These are phyloP conservation scores for Peromyscus eremicus DNA, from an alignment of 2,797 vertebrate species.

Conservation along the genomic window DNA sequence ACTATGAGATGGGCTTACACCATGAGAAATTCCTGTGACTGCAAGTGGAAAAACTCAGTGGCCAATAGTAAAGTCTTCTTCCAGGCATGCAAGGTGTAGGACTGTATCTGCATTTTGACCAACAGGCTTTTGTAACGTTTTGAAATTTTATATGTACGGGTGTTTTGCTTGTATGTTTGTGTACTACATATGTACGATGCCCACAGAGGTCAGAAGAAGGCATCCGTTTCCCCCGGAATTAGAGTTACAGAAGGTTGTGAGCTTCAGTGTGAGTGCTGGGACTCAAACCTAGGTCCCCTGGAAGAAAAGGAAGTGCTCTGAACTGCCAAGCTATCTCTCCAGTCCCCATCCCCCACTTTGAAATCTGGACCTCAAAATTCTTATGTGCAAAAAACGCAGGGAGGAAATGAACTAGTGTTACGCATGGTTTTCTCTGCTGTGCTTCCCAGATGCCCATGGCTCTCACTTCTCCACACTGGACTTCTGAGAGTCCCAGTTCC, in stretches of 20 bases:
- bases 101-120: not conserved
- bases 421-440: not conserved
- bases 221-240: not conserved
- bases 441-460: not conserved
- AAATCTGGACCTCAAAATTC: not conserved
- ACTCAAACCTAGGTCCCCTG: not conserved
- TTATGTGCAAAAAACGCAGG: not conserved
- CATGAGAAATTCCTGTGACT: not conserved
- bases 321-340: not conserved
- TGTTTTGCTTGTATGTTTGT: not conserved
- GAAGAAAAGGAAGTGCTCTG: not conserved
- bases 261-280: not conserved
- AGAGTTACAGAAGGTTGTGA: not conserved
- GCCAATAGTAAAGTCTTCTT: slow-evolving; percentile 19
- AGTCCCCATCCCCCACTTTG: not conserved
- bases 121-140: not conserved
- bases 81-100: not conserved
- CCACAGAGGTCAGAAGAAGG: not conserved
- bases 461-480: not conserved
- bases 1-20: not conserved
- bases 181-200: not conserved
- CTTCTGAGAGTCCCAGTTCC: not conserved
- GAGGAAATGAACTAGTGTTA: not conserved
- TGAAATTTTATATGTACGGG: not conserved
- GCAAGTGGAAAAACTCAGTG: not conserved